Evolutionary conservation across 2,888 invertebrate species (phyloP).

Genomic region (Rhopalosiphum nymphaeae): DNA sequence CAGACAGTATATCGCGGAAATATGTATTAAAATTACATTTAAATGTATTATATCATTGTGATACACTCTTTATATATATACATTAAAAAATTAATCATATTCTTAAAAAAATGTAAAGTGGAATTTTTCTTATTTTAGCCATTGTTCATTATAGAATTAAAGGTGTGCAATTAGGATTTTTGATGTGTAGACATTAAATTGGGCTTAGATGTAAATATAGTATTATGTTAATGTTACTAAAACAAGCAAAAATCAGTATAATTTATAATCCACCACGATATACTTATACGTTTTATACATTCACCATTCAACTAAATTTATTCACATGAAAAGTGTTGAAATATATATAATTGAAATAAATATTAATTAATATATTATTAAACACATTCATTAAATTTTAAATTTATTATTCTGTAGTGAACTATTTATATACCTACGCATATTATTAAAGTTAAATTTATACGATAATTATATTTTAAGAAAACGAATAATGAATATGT

Average conservation of each 20-base stretch:
- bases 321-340: background rate
- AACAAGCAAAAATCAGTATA: background rate
- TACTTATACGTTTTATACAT: background rate
- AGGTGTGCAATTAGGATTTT: background rate
- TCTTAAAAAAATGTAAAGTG: background rate
- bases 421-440: background rate
- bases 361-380: background rate
- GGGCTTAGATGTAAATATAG: background rate
- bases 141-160: background rate
- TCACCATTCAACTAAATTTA: background rate
- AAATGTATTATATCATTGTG: no score
- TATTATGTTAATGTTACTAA: background rate
- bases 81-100: background rate
- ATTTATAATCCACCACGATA: background rate
- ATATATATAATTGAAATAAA: slow-evolving; percentile 5
- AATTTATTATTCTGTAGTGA: background rate
- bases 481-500: background rate
- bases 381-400: background rate
- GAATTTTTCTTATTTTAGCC: background rate
- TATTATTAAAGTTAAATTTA: background rate
- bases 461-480: background rate
- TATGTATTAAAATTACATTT: no score
- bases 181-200: background rate
- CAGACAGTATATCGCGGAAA: no score
- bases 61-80: background rate